Evolutionary conservation across 2,113 vertebrate species (phyloP), one percentile per base, ranked within the genome.

Genomic region (Planiliza haematocheilus): DNA sequence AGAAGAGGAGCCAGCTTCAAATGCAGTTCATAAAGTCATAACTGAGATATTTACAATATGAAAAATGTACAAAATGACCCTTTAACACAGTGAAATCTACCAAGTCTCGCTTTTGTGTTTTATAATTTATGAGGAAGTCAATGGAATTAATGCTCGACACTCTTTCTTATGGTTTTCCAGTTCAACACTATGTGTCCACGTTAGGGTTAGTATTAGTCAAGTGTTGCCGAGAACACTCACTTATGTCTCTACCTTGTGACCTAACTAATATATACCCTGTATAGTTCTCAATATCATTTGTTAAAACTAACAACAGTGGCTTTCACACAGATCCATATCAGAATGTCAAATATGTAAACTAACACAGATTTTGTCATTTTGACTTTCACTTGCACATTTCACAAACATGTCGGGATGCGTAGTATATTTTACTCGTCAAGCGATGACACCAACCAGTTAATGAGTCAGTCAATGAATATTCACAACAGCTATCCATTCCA

Each of bases 31-130:
- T 84, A 84, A 86, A 83, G 77, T 83, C 76, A 72, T 73, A 82
- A 86, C 80, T 18, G 78, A 89, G 76, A 88, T 91, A 93, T 93
- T 88, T 92, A 93, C 91, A 93, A 52, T 83, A 90, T 91, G 88
- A 89, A 90, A 91, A 90, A 88, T 91, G 74, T 90, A 92, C 89
- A 93, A 89, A 90, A 91, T 90, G 85, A 79, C 69, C 78, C 53
- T 87, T 87, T 46, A 79, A 91, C 90, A 89, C 88, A 89, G 85
- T 90, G 88, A 82, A 61, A 63, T 80, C 67, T 80, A 81, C 37
- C 70, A 79, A 88, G 83, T 84, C 81, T 84, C 43, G 41, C 56
- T 56, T 82, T 49, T 66, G 43, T 70, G 74, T 57, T 34, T 43
- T 39, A 74, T 73, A 52, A 81, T 51, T 81, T 61, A 77, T 66